These are phyloP conservation scores for Thamnaconus septentrionalis DNA, from an alignment of 2,113 vertebrate genomes.

Conservation along the genomic window DNA sequence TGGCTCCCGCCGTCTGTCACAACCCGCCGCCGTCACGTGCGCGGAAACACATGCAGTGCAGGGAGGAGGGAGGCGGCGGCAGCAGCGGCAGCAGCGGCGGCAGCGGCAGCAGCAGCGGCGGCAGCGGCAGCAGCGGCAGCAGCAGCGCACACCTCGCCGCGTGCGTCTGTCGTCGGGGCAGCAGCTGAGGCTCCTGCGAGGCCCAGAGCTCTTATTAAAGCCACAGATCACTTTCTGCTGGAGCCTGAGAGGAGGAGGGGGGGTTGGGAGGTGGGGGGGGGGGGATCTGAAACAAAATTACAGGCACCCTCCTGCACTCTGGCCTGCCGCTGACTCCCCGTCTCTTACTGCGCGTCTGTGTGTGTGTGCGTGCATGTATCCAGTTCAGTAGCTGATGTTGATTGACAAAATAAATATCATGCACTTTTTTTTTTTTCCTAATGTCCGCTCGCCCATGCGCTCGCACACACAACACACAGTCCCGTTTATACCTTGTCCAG, in stretches of 20 bases:
- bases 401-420: conserved; percentile 53
- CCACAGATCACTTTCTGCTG: conserved; percentile 97
- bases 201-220: conserved; percentile 95
- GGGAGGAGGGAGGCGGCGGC: not conserved
- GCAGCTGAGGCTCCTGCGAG: conserved; percentile 97
- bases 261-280: conserved; percentile 49
- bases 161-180: conserved; percentile 83
- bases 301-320: conserved; percentile 71
- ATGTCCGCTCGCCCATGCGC: not conserved
- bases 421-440: conserved; percentile 4
- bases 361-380: conserved; percentile 10
- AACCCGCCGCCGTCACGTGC: conserved; percentile 28
- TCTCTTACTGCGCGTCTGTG: conserved; percentile 16
- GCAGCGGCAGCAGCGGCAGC: no score
- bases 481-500: no score
- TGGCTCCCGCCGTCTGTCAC: conserved; percentile 66
- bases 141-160: conserved; percentile 34
- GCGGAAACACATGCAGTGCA: not conserved
- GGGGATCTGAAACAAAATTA: conserved; percentile 79
- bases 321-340: not conserved
- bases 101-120: no score
- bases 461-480: no score
- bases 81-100: no score
- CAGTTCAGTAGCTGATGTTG: conserved; percentile 30
- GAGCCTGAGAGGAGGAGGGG: conserved; percentile 59